Percentiles rank a stretch among this genome's conserved stretches.
These are phyloP conservation scores for Marisa cornuarietis DNA, from an alignment of 1,140 invertebrate species.

Conservation along the genomic window DNA sequence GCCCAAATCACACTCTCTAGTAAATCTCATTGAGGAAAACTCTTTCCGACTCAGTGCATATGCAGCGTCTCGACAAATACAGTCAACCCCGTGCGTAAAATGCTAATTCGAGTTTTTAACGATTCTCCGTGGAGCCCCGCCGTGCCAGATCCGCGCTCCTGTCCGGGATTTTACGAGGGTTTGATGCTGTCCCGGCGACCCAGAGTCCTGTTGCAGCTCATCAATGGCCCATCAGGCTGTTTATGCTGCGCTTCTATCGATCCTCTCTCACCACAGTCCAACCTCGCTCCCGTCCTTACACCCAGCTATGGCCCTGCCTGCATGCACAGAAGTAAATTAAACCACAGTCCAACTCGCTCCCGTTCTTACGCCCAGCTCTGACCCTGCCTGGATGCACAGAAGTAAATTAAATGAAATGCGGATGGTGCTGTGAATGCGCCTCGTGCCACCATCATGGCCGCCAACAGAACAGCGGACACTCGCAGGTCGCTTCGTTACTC, in stretches of 20 bases:
- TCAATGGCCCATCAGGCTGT: constrained; percentile 17
- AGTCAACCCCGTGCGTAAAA: constrained; percentile 1
- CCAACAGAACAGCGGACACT: too few species aligned
- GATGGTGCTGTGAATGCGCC: too few species aligned
- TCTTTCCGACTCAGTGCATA: background rate
- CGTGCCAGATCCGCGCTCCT: background rate
- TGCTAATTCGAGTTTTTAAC: background rate
- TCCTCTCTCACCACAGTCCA: background rate
- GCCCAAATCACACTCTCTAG: background rate
- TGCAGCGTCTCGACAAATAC: constrained; percentile 1
- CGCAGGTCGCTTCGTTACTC: too few species aligned
- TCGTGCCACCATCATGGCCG: too few species aligned
- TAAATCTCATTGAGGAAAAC: background rate
- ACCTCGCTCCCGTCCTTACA: background rate
- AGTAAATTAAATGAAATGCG: too few species aligned
- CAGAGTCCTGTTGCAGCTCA: constrained; percentile 21
- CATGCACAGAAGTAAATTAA: too few species aligned
- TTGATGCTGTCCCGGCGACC: constrained; percentile 21
- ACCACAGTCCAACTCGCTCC: background rate
- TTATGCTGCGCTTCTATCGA: constrained; percentile 1
- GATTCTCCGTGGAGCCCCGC: background rate
- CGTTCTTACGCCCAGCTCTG: background rate
- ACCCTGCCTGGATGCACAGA: too few species aligned
- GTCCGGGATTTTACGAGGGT: constrained; percentile 21
- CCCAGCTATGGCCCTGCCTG: too few species aligned